Conservation (phyloP, 2,888 invertebrate genomes). For the Amiota communis region DNA sequence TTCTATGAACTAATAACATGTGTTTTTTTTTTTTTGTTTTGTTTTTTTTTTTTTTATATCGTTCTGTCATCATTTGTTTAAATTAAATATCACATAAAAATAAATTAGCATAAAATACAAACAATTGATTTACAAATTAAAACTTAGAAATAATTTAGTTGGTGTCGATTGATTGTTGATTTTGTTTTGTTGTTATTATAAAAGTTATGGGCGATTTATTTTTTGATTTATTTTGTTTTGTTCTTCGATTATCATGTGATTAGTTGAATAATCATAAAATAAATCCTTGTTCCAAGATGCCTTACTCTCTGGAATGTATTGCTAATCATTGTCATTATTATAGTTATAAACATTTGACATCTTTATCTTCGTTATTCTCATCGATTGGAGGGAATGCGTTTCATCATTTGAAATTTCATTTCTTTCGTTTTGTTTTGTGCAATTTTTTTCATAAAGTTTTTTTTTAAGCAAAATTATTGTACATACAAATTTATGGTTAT, state of each 20-base stretch:
- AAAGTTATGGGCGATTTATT: constrained; percentile 20
- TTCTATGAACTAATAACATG: background rate
- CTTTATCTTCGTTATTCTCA: no score
- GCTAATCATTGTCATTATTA: no score
- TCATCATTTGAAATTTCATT: background rate
- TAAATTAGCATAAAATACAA: constrained; percentile 61
- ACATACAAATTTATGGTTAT: background rate
- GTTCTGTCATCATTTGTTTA: constrained; percentile 42
- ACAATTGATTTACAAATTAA: constrained; percentile 37
- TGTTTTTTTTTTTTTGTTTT: background rate
- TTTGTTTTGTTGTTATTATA: constrained; percentile 37
- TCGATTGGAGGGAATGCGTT: constrained; percentile 25
- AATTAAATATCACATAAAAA: constrained; percentile 69
- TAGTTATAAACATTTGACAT: no score
- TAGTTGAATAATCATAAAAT: no score
- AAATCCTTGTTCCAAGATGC: no score
- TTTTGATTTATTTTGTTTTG: background rate
- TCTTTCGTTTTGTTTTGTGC: background rate
- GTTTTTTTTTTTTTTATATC: constrained; percentile 1
- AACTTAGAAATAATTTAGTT: constrained; percentile 4
- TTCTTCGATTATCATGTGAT: background rate
- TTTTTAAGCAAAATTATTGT: background rate
- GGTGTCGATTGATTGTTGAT: constrained; percentile 48
- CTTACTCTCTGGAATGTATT: no score
- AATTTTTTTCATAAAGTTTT: background rate